phyloP scores from a whole-genome alignment of 92 coral and sea anemone species.

The Umimayanthus chanpuru region DNA sequence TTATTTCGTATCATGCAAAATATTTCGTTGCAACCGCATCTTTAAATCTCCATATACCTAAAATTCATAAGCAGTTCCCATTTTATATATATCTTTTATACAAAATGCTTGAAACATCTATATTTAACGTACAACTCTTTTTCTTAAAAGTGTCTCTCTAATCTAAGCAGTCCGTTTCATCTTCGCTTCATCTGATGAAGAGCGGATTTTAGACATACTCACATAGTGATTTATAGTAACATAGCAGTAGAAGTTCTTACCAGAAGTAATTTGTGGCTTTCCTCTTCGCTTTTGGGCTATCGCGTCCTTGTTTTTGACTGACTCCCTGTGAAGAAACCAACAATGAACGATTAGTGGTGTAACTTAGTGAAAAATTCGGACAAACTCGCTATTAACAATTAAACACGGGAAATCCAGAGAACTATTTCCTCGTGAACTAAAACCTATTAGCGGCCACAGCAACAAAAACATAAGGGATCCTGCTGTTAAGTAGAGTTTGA shows the following conservation, averaged over 20 bases:
- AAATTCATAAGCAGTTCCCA: not conserved
- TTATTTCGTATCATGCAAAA: not conserved
- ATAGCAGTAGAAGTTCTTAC: not conserved
- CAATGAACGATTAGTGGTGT: not conserved
- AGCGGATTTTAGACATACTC: too few species aligned
- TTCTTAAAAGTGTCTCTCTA: not conserved
- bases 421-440: not conserved
- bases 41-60: not conserved
- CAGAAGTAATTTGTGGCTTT: slow-evolving; percentile 1
- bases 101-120: too few species aligned
- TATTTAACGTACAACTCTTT: too few species aligned
- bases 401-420: too few species aligned
- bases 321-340: slow-evolving; percentile 13
- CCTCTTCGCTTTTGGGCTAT: not conserved
- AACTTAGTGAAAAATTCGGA: not conserved
- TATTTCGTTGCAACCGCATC: not conserved
- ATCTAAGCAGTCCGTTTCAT: not conserved
- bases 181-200: not conserved
- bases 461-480: not conserved
- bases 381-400: not conserved
- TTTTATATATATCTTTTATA: not conserved
- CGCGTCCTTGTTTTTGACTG: slow-evolving; percentile 2
- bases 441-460: not conserved
- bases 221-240: too few species aligned
- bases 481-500: not conserved